A percentile compares a stretch with the other conserved stretches of the same genome.
These are phyloP conservation scores for Drosophila guanche DNA, from an alignment of 1,140 invertebrate species.

Conservation along the genomic window DNA sequence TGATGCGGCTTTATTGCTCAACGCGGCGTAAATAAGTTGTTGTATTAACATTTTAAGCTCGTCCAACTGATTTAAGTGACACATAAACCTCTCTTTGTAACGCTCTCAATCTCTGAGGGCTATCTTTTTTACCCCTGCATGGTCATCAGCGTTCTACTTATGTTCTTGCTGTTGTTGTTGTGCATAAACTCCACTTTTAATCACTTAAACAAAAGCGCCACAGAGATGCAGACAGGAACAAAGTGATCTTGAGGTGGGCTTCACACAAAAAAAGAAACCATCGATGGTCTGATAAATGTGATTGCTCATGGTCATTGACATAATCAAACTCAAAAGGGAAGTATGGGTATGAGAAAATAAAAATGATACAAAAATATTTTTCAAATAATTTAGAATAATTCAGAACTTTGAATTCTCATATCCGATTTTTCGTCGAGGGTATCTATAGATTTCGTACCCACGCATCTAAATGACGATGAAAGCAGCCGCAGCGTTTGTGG, in stretches of 20 bases:
- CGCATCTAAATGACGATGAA: slow-evolving; percentile 2
- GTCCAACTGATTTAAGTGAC: slow-evolving; percentile 22
- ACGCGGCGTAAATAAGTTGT: slow-evolving; percentile 20
- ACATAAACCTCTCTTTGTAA: not conserved
- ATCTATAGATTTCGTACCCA: too few relatives aligned
- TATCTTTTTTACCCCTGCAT: slow-evolving; percentile 1
- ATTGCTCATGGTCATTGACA: slow-evolving; percentile 40
- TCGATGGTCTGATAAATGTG: slow-evolving; percentile 44
- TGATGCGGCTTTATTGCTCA: slow-evolving; percentile 20
- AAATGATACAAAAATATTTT: too few relatives aligned
- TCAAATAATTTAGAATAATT: too few relatives aligned
- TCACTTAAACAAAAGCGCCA: slow-evolving; percentile 27
- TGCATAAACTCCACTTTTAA: slow-evolving; percentile 13
- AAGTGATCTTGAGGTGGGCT: too few relatives aligned
- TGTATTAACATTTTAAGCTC: slow-evolving; percentile 28
- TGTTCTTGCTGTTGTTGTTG: too few relatives aligned
- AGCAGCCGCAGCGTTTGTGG: slow-evolving; percentile 72
- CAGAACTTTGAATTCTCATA: too few relatives aligned
- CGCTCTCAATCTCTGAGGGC: too few relatives aligned
- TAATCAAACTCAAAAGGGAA: not conserved
- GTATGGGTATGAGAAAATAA: too few relatives aligned
- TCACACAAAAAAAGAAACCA: slow-evolving; percentile 23
- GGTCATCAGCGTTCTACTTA: too few relatives aligned
- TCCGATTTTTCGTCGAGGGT: not conserved
- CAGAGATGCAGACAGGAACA: not conserved